phyloP scores from a whole-genome alignment of 2,113 vertebrate genomes.

The Poecile atricapillus region DNA sequence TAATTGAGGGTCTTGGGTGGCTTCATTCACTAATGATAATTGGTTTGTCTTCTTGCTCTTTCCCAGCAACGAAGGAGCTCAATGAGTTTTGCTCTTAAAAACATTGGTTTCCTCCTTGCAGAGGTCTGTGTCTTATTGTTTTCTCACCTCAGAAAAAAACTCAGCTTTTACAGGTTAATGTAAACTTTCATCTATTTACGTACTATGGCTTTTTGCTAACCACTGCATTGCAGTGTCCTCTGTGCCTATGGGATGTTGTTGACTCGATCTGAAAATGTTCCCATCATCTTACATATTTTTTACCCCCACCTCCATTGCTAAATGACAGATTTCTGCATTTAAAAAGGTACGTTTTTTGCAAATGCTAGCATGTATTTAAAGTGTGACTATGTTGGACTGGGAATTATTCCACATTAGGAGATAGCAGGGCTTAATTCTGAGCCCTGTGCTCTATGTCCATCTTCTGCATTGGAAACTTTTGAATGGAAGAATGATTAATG shows the following conservation, averaged over 20 bases:
- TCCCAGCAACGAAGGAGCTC: neutral
- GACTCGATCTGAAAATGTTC: neutral
- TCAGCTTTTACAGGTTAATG: neutral
- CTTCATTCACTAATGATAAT: neutral
- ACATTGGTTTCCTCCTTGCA: neutral
- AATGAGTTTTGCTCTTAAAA: neutral
- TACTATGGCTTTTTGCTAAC: neutral
- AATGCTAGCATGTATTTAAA: neutral
- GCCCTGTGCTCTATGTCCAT: neutral
- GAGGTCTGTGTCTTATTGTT: neutral
- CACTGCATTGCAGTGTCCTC: neutral
- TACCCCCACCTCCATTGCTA: neutral
- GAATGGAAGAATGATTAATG: neutral
- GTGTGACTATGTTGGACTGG: fast-evolving
- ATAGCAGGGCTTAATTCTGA: neutral
- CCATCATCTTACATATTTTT: neutral
- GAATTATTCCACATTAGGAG: neutral
- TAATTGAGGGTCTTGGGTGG: slow-evolving; percentile 7
- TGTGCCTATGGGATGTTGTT: neutral
- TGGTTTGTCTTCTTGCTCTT: neutral
- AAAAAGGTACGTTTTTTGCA: neutral
- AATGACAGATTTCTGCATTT: neutral
- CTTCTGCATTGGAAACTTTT: neutral
- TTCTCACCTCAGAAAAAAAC: neutral
- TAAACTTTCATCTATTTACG: neutral